Evolutionary conservation across 2,113 vertebrate species (phyloP), one percentile per base, ranked within the genome.

Genomic region (Sakesphorus luctuosus): DNA sequence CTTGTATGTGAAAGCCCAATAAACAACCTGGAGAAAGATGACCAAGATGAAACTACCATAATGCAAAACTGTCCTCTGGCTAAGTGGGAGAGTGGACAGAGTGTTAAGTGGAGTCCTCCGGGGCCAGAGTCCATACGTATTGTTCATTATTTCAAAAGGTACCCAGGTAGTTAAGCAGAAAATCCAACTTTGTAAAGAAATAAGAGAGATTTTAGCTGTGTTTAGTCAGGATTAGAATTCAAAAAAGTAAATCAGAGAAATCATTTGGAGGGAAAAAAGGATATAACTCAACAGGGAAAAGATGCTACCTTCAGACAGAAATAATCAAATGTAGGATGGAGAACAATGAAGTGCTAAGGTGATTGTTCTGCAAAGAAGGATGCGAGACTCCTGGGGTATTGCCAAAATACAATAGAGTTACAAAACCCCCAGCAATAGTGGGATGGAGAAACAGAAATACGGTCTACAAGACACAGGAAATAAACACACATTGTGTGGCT

Each of bases 71-170:
- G 23, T 75, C 44, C 53, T 66, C 3, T 35, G 1, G 43, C 49
- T 55, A 74, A 53, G 69, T 58, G 53, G 40, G 49, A 85, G 36
- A 73, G 38, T 7, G 1, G n/a, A 88, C 35, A 80, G 6, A 0
- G 1, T 65, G 61, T 36, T 69, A 58, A 86, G 63, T 40, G 43
- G 66, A 55, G 19, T 75, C 62, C 52, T 79, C 38, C 23, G 85
- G 69, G 10, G 24, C 5, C 44, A 61, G 43, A 29, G n/a, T 38
- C 63, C 63, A 21, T n/a, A n/a, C n/a, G 26, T 44, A 28, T 52
- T 35, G 7, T 72, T 86, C 55, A 29, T n/a, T 61, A 72, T 84
- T 91, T 92, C 63, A 77, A 50, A 92, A 92, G 19, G 15, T 52
- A 85, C 17, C 49, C 17, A 24, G 73, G 44, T 26, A 86, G 38